These are phyloP conservation scores for Ypsolopha sequella DNA, from an alignment of 2,888 invertebrate species.

Conservation along the genomic window DNA sequence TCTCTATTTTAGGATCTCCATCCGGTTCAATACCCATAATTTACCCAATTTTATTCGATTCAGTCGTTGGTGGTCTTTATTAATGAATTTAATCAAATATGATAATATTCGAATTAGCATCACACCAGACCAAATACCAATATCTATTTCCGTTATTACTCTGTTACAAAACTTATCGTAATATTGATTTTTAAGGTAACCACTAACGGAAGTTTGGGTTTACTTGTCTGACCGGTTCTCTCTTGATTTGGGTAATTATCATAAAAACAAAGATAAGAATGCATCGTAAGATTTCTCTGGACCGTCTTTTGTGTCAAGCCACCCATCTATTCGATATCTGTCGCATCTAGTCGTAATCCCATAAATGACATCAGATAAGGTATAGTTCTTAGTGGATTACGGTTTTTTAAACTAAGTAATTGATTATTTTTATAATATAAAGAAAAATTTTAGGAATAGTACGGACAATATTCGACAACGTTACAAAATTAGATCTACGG, in stretches of 20 bases:
- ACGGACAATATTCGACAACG: no score
- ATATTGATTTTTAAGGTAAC: conserved; percentile 28
- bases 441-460: no score
- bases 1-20: neutral
- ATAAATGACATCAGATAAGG: conserved; percentile 67
- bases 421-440: no score
- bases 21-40: neutral
- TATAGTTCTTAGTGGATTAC: conserved; percentile 21
- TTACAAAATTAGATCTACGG: no score
- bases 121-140: neutral
- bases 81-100: conserved; percentile 1
- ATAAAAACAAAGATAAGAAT: conserved; percentile 64
- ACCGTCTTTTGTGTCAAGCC: conserved; percentile 49
- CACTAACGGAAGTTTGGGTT: conserved; percentile 55
- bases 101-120: neutral
- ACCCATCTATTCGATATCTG: conserved; percentile 53
- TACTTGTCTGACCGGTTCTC: conserved; percentile 39
- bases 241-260: conserved; percentile 37
- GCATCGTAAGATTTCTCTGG: conserved; percentile 58
- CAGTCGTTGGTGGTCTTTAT: neutral
- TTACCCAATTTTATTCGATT: neutral
- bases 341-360: conserved; percentile 61
- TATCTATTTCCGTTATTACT: neutral
- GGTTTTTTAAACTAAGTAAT: conserved; percentile 4
- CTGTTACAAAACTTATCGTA: conserved; percentile 16